phyloP scores from a whole-genome alignment of 2,888 invertebrate genomes.

The Sepioteuthis lessoniana region DNA sequence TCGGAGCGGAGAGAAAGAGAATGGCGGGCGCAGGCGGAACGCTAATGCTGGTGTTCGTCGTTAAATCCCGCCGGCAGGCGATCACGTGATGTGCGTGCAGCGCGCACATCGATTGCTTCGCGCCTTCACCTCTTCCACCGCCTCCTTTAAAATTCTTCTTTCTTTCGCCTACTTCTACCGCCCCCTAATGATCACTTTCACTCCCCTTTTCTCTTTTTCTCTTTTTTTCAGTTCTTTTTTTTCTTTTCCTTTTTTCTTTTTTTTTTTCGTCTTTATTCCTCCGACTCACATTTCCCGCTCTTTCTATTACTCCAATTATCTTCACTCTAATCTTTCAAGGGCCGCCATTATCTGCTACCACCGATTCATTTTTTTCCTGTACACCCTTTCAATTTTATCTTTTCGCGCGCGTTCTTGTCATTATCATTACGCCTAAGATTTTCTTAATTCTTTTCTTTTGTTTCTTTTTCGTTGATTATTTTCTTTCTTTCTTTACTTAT shows the following conservation, averaged over 20 bases:
- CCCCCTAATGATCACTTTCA: background rate
- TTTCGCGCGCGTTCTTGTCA: background rate
- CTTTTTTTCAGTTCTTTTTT: background rate
- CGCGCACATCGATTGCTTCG: slow-evolving; percentile 20
- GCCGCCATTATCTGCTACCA: slow-evolving; percentile 33
- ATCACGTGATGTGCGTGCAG: slow-evolving; percentile 21
- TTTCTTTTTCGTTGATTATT: background rate
- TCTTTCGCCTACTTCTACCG: background rate
- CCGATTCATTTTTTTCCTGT: background rate
- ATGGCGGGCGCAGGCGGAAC: background rate
- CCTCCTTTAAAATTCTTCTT: background rate
- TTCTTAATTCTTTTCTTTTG: background rate
- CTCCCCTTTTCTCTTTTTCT: background rate
- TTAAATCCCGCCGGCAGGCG: slow-evolving; percentile 33
- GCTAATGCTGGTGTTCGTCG: background rate
- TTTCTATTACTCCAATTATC: background rate
- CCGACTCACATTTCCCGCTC: background rate
- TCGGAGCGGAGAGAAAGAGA: background rate
- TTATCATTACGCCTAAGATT: background rate
- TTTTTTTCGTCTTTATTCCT: background rate
- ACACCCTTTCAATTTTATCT: background rate
- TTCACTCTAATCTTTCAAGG: background rate
- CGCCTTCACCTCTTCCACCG: background rate
- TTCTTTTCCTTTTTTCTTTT: background rate
- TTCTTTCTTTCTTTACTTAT: background rate